Conservation (phyloP, 2,113 vertebrate genomes). For the Hippocampus mohnikei region DNA sequence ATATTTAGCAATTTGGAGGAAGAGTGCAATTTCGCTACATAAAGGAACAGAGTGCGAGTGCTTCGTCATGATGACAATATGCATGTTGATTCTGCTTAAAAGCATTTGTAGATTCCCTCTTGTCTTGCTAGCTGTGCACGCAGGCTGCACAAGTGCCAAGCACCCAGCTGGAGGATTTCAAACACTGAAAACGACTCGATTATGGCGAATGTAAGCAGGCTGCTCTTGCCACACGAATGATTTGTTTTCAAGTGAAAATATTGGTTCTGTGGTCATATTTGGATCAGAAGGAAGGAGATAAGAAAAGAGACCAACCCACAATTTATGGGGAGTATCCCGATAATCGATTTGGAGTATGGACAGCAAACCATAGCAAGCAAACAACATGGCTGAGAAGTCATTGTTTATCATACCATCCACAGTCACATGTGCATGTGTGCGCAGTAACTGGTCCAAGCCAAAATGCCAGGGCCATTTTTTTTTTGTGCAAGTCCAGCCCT, state of each 20-base stretch:
- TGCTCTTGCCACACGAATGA: slow-evolving; percentile 64
- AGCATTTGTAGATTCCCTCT: slow-evolving; percentile 43
- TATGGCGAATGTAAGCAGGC: slow-evolving; percentile 69
- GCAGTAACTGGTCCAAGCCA: too few species aligned
- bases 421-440: too few species aligned
- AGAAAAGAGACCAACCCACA: too few species aligned
- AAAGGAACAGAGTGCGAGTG: slow-evolving; percentile 1
- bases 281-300: slow-evolving; percentile 31
- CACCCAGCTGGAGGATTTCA: slow-evolving; percentile 66
- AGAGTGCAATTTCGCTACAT: not conserved
- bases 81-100: slow-evolving; percentile 43
- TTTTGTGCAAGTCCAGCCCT: too few species aligned
- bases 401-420: too few species aligned
- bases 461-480: too few species aligned
- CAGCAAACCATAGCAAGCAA: too few species aligned
- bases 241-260: slow-evolving; percentile 70
- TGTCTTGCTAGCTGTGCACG: slow-evolving; percentile 43
- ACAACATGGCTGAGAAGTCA: too few species aligned
- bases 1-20: not conserved
- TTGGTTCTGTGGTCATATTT: slow-evolving; percentile 51
- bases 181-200: slow-evolving; percentile 67
- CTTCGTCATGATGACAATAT: slow-evolving; percentile 21
- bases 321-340: too few species aligned
- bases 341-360: too few species aligned
- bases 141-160: slow-evolving; percentile 46